Evolutionary conservation across 2,797 vertebrate genomes (phyloP), one percentile per base, ranked within the genome.

Genomic region (Oryzias dopingdopingensis): DNA sequence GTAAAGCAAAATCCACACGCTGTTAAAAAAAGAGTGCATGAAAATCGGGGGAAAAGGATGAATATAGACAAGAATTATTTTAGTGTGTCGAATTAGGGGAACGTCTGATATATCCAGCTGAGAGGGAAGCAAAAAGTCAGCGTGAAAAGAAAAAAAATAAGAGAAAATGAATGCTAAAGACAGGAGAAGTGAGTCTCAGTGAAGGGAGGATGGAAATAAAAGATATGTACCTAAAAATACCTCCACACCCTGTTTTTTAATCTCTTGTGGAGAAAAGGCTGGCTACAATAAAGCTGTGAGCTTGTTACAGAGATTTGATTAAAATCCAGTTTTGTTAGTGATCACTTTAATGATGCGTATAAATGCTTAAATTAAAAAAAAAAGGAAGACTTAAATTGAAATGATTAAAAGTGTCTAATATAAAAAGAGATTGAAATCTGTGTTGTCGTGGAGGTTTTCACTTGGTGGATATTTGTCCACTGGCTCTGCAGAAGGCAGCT

Each of bases 41-140:
- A 72, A 85, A 86, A 84, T 46, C 18, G 18, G 74, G 83, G 72
- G 84, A 88, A 89, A 88, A 83, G 80, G 81, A 85, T 87, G 83
- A 88, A 86, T 89, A 86, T 76, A 82, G 83, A 77, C 82, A 76
- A 74, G 68, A 87, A 88, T 89, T 88, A 85, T 79, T 84, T 85
- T 87, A 82, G 77, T 65, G 81, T 86, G 84, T 80, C 80, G 81
- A 90, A 89, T 86, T 86, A 89, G 82, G 79, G 80, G 82, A 82
- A 85, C 76, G 76, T 82, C 79, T 88, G 83, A 74, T 78, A 84
- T 80, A 84, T 88, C 86, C 79, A 83, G 79, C 83, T 81, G 82
- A 82, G 84, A 86, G 72, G 71, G 84, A 83, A 69, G 77, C 71
- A 75, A 64, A 61, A 58, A 76, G 73, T 56, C 65, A 22, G 56